These are phyloP conservation scores for Ceratitis capitata DNA, from an alignment of 1,140 invertebrate species.

Conservation along the genomic window DNA sequence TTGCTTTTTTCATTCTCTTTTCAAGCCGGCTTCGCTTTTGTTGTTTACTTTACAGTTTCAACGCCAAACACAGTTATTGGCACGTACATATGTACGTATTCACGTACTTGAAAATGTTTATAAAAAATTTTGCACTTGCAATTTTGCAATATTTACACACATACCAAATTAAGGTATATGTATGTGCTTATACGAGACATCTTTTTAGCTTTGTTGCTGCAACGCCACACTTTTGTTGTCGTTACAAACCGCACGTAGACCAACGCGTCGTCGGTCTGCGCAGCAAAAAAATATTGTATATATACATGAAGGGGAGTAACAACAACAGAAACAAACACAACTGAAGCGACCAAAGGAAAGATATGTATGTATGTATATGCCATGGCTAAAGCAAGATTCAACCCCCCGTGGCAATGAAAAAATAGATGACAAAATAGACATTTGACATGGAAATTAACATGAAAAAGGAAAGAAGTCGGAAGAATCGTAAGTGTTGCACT, in stretches of 20 bases:
- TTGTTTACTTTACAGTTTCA: not conserved
- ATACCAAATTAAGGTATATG: too few relatives aligned
- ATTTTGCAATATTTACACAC: constrained; percentile 8
- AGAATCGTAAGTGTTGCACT: not conserved
- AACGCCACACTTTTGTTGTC: not conserved
- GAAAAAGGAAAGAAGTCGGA: not conserved
- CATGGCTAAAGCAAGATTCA: too few relatives aligned
- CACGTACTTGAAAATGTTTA: not conserved
- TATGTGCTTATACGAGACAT: too few relatives aligned
- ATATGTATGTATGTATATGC: not conserved
- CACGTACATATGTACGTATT: not conserved
- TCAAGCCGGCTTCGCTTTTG: not conserved
- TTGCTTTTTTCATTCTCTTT: not conserved
- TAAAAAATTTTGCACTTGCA: not conserved
- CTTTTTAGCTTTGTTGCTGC: not conserved
- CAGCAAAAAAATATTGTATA: too few relatives aligned
- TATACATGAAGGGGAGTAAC: not conserved
- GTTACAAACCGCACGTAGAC: not conserved
- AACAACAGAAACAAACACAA: not conserved
- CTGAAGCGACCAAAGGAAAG: not conserved
- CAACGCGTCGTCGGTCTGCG: not conserved
- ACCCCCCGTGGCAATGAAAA: not conserved
- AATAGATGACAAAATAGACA: not conserved
- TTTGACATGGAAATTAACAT: not conserved
- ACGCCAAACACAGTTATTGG: not conserved